Evolutionary conservation across 2,888 invertebrate genomes (phyloP).

Genomic region (Campoplex capitator): DNA sequence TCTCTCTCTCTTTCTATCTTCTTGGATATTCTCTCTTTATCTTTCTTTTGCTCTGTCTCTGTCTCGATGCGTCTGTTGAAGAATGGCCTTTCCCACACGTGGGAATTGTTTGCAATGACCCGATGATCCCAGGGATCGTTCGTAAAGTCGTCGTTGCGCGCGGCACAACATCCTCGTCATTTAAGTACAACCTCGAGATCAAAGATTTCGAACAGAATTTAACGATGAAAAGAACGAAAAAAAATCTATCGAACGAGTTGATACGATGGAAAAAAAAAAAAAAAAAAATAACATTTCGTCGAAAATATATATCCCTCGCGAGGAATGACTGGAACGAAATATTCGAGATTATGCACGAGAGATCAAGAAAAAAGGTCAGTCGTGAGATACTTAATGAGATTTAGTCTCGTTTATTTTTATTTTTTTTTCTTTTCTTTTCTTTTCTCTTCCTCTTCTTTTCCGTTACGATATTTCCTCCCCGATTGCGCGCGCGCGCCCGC

Average conservation of each 20-base stretch:
- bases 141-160: slow-evolving; percentile 75
- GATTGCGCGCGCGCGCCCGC: too few relatives aligned
- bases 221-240: slow-evolving; percentile 1
- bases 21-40: slow-evolving; percentile 61
- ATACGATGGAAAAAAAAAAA: not conserved
- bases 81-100: slow-evolving; percentile 82
- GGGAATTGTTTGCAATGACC: slow-evolving; percentile 83
- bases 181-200: slow-evolving; percentile 32
- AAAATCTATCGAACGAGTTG: not conserved
- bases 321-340: slow-evolving; percentile 12
- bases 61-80: slow-evolving; percentile 52
- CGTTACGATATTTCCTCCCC: slow-evolving; percentile 19
- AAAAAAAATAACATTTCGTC: not conserved
- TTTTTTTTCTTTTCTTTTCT: not conserved
- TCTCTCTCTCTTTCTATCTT: slow-evolving; percentile 62
- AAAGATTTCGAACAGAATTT: slow-evolving; percentile 10
- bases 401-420: not conserved
- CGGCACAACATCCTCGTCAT: slow-evolving; percentile 79
- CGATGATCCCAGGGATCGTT: slow-evolving; percentile 79
- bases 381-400: slow-evolving; percentile 31
- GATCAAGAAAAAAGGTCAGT: slow-evolving; percentile 47
- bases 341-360: slow-evolving; percentile 24
- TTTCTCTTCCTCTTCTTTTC: slow-evolving; percentile 19
- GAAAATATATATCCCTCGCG: not conserved
- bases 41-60: slow-evolving; percentile 60